Evolutionary conservation across 2,113 vertebrate genomes (phyloP).

Genomic region (Serilophus lunatus): DNA sequence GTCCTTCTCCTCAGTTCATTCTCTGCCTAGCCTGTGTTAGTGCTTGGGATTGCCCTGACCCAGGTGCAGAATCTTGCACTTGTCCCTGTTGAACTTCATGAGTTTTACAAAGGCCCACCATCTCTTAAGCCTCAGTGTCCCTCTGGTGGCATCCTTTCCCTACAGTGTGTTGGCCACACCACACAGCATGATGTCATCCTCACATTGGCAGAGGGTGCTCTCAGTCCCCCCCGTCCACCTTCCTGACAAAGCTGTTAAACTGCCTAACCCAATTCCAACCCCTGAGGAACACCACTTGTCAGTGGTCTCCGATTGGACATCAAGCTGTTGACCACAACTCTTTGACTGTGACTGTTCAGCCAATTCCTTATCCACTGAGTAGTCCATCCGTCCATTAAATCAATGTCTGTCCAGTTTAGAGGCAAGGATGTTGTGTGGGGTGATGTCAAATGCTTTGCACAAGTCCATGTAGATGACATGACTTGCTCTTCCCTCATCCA

Average conservation of each 20-base stretch:
- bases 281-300: neutral
- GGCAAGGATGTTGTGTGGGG: no score
- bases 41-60: no score
- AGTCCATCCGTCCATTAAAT: no score
- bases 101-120: neutral
- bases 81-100: neutral
- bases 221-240: neutral
- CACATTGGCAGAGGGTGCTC: neutral
- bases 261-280: neutral
- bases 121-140: neutral
- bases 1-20: no score
- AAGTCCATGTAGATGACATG: neutral
- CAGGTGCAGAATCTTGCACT: neutral
- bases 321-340: neutral
- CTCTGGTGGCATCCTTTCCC: neutral
- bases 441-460: no score
- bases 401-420: no score
- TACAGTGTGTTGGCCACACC: accelerated
- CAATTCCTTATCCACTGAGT: neutral
- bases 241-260: neutral
- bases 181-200: neutral
- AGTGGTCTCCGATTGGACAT: neutral
- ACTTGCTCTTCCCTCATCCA: neutral
- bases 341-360: neutral
- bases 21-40: no score